These are phyloP conservation scores for Crematogaster levior DNA, from an alignment of 2,888 invertebrate genomes.

Conservation along the genomic window DNA sequence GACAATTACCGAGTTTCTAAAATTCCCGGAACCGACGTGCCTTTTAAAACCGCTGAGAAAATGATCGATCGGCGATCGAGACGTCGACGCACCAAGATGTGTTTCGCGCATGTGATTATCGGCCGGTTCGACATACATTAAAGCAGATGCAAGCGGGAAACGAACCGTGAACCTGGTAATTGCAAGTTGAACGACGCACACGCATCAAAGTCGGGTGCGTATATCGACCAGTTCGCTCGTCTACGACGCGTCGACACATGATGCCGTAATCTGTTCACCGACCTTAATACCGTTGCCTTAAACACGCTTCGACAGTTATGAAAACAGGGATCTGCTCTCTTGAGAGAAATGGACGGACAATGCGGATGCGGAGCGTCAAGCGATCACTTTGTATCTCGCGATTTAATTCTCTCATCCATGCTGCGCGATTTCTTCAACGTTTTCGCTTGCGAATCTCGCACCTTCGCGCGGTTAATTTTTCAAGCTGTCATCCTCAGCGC, in stretches of 20 bases:
- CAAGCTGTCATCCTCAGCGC: slow-evolving; percentile 9
- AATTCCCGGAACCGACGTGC: slow-evolving; percentile 18
- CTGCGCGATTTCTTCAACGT: too few relatives aligned
- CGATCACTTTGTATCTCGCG: neutral
- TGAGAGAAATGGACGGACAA: neutral
- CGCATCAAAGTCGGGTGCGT: slow-evolving; percentile 52
- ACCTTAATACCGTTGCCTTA: slow-evolving; percentile 61
- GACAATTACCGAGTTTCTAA: slow-evolving; percentile 37
- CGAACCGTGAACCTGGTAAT: slow-evolving; percentile 75
- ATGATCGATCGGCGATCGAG: slow-evolving; percentile 14
- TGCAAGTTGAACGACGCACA: slow-evolving; percentile 66
- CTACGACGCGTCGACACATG: slow-evolving; percentile 61
- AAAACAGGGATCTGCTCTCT: slow-evolving; percentile 27
- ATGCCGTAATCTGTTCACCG: slow-evolving; percentile 64
- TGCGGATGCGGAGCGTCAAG: neutral
- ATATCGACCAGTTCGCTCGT: slow-evolving; percentile 47
- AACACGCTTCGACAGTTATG: slow-evolving; percentile 39
- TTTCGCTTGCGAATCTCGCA: neutral
- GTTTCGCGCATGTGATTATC: slow-evolving; percentile 50
- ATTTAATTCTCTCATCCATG: neutral
- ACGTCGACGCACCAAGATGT: neutral
- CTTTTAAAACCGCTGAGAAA: slow-evolving; percentile 8
- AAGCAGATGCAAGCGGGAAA: slow-evolving; percentile 57
- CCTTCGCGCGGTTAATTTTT: neutral
- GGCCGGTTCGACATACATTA: slow-evolving; percentile 61